Percentiles rank a stretch among this genome's conserved stretches.
phyloP scores from a whole-genome alignment of 2,888 invertebrate genomes.

The Pandemis cinnamomeana region DNA sequence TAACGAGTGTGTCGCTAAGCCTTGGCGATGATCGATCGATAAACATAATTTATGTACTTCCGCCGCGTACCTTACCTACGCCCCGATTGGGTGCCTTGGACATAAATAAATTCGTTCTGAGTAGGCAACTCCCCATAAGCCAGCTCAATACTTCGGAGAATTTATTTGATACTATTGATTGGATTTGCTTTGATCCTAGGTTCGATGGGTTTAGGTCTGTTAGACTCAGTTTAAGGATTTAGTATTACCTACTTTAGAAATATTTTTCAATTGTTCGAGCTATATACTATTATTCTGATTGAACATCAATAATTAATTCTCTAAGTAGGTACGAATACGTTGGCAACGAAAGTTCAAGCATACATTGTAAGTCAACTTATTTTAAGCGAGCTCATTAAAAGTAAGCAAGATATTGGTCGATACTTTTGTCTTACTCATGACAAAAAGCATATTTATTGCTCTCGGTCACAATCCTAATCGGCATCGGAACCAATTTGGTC shows the following conservation, averaged over 20 bases:
- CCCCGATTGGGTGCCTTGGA: slow-evolving; percentile 61
- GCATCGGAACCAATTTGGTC: slow-evolving; percentile 26
- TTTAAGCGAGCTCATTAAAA: slow-evolving; percentile 11
- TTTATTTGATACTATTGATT: slow-evolving; percentile 10
- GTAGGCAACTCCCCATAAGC: slow-evolving; percentile 21
- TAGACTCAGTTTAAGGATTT: background rate
- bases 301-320: background rate
- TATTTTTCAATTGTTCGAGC: background rate
- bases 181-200: background rate
- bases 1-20: slow-evolving; percentile 76
- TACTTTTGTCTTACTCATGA: background rate
- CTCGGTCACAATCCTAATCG: slow-evolving; percentile 28
- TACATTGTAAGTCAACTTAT: background rate
- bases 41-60: slow-evolving; percentile 84
- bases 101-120: slow-evolving; percentile 32
- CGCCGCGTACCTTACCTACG: slow-evolving; percentile 58
- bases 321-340: background rate
- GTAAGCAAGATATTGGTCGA: slow-evolving; percentile 1
- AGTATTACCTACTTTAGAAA: background rate
- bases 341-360: background rate
- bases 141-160: slow-evolving; percentile 15
- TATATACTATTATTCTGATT: background rate
- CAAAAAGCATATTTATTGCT: slow-evolving; percentile 28
- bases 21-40: slow-evolving; percentile 82
- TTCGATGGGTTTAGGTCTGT: background rate